These are phyloP conservation scores for Trissonchulus sp. DNA, from an alignment of 2,888 invertebrate species.

Conservation along the genomic window DNA sequence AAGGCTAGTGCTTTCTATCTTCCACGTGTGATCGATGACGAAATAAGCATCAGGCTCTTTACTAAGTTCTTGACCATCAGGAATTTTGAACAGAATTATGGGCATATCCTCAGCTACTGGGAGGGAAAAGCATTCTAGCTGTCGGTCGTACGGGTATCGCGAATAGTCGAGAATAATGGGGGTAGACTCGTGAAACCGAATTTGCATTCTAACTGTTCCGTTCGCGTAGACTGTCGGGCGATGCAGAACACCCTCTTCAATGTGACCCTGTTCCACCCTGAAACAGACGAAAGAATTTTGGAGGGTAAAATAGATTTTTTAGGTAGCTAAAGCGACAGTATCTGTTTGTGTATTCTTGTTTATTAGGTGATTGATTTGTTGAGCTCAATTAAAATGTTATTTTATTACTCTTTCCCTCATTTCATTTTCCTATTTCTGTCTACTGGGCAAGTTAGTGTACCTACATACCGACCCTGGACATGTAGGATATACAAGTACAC, in stretches of 20 bases:
- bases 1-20: background rate
- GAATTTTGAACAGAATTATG: background rate
- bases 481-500: too few species aligned
- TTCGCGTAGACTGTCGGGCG: background rate
- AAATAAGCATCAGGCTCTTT: background rate
- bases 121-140: background rate
- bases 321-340: too few species aligned
- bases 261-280: background rate
- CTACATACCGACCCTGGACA: too few species aligned
- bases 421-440: too few species aligned
- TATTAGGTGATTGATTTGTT: too few species aligned
- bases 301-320: too few species aligned
- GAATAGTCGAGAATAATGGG: conserved; percentile 6
- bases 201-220: background rate
- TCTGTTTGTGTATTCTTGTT: too few species aligned
- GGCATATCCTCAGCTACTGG: background rate
- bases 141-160: background rate
- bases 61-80: too few species aligned
- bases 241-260: too few species aligned
- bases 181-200: background rate
- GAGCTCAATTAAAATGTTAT: too few species aligned
- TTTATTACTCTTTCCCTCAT: too few species aligned
- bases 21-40: background rate
- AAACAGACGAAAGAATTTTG: background rate
- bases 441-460: too few species aligned